Evolutionary conservation across 2,888 invertebrate species (phyloP).

Genomic region (Homarus gammarus): DNA sequence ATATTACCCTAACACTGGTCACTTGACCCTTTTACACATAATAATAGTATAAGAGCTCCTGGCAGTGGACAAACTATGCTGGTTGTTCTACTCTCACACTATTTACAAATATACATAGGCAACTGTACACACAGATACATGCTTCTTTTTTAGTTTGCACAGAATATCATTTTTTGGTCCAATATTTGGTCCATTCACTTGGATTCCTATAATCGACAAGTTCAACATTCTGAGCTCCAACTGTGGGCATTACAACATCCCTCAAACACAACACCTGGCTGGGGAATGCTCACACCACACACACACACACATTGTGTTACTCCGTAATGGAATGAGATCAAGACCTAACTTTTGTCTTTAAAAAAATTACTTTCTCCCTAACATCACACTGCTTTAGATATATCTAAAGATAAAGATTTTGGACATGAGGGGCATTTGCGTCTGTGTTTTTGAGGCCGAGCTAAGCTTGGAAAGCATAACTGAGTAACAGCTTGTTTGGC

Average conservation of each 20-base stretch:
- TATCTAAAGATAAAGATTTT: conserved; percentile 68
- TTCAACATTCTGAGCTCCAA: conserved; percentile 71
- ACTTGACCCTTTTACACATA: conserved; percentile 64
- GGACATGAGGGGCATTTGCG: conserved; percentile 66
- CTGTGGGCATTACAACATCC: conserved; percentile 51
- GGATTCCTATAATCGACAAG: conserved; percentile 47
- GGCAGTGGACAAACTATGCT: conserved; percentile 74
- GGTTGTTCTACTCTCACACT: conserved; percentile 74
- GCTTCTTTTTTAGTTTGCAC: conserved; percentile 64
- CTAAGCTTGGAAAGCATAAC: conserved; percentile 53
- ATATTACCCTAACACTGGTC: conserved; percentile 65
- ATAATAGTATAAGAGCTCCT: conserved; percentile 72
- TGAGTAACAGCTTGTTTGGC: conserved; percentile 64
- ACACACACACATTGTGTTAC: conserved; percentile 66
- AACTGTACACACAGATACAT: conserved; percentile 71
- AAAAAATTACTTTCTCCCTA: conserved; percentile 59
- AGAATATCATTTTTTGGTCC: conserved; percentile 69
- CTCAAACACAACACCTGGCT: conserved; percentile 29
- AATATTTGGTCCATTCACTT: conserved; percentile 72
- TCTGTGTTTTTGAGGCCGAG: conserved; percentile 60
- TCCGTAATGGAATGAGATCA: conserved; percentile 73
- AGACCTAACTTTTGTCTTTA: conserved; percentile 69
- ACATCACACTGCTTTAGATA: conserved; percentile 66
- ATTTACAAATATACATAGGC: conserved; percentile 72
- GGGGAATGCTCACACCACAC: conserved; percentile 62